phyloP scores from a whole-genome alignment of 64 coral and sea anemone genomes.

The Pocillopora verrucosa region DNA sequence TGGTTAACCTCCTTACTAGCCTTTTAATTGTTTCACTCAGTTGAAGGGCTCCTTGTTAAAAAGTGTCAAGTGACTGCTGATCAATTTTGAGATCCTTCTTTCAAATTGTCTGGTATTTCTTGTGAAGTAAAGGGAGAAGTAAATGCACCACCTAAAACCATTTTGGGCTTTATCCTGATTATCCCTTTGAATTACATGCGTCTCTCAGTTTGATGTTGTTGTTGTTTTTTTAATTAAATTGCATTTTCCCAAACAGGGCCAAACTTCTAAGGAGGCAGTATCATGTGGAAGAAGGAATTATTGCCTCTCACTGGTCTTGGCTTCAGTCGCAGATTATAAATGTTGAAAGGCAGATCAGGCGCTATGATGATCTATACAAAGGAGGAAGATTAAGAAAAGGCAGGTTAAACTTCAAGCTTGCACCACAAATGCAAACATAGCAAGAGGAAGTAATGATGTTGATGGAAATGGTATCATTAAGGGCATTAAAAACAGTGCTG shows the following conservation, averaged over 20 bases:
- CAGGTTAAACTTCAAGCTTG: conserved; percentile 71
- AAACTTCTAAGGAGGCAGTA: conserved; percentile 63
- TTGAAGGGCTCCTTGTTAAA: no score
- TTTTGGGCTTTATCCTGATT: background rate
- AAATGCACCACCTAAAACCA: background rate
- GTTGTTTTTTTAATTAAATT: background rate
- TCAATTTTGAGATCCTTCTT: no score
- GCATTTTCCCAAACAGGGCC: conserved; percentile 34
- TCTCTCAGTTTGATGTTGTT: background rate
- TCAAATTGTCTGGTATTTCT: no score
- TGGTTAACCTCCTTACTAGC: no score
- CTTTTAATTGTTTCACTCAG: no score
- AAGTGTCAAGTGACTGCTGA: no score
- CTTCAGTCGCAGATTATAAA: conserved; percentile 93
- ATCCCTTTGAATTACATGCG: background rate
- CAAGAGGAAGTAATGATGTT: conserved; percentile 18
- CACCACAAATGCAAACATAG: conserved; percentile 13
- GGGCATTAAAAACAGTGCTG: conserved; percentile 1
- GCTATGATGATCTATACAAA: conserved; percentile 95
- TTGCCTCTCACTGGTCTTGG: conserved; percentile 96
- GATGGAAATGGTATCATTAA: conserved; percentile 42
- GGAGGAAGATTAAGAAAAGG: conserved; percentile 62
- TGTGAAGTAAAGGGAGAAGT: no score
- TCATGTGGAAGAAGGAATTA: conserved; percentile 75
- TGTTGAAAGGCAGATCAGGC: conserved; percentile 86